Base-by-base conservation (phyloP, 2,113 vertebrate genomes). In the Melanostigma gelatinosum region DNA sequence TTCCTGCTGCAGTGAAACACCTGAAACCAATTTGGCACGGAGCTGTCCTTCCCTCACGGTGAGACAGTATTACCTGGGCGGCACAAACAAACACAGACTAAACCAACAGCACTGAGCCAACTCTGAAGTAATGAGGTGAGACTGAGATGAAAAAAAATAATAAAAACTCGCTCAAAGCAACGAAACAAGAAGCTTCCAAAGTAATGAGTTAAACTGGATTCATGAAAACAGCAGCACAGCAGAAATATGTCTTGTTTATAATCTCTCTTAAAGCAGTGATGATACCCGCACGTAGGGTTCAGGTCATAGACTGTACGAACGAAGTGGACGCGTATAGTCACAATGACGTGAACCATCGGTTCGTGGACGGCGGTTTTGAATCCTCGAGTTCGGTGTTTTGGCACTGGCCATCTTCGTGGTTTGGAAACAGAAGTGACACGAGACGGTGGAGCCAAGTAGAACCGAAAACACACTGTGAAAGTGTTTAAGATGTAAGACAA, bases 1-100 rank as follows among this genome's bases (percentile, higher is more conserved):
- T 69, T 85, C 24, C 24, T 54, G 82, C 80, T 44, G 34, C 61
- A 24, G 54, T 29, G 42, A 50, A 71, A 64, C 69, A 75, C 70
- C 82, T 84, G 78, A 70, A 81, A 61, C 20, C 38, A 71, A 67
- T 74, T 38, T 85, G 68, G 48, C 67, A 55, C 5, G 22, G 46
- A 73, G 4, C 2, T 3, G 16, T 62, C 36, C n/a, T 6, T 65
- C 71, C 72, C 76, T 52, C n/a, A 18, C 15, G 34, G 32, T 65
- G 64, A 61, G 29, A 6, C 42, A 15, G 57, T 46, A 4, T 71
- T 63, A 79, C 79, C 75, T 78, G 54, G 12, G 77, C 78, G 83
- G 55, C 69, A 24, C 60, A 72, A 77, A 71, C 66, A 64, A 71
- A 61, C 54, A 42, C 67, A 40, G 16, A 15, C 48, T 42, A 22